Evolutionary conservation across 1,140 invertebrate genomes (phyloP).

Genomic region (Heliconius eleuchia): DNA sequence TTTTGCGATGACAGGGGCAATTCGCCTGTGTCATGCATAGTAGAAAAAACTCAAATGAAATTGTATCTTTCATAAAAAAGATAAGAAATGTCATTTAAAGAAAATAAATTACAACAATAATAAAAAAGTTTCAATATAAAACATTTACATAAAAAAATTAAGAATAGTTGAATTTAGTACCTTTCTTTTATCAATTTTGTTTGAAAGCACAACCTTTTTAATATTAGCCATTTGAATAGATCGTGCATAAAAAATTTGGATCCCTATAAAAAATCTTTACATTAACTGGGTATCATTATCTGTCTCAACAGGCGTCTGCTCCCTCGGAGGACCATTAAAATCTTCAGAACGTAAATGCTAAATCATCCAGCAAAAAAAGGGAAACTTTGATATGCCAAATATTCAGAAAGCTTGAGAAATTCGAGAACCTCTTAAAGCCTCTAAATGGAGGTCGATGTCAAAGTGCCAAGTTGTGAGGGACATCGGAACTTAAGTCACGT

Average conservation of each 20-base stretch:
- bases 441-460: constrained; percentile 21
- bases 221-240: constrained; percentile 10
- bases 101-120: neutral
- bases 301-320: constrained; percentile 16
- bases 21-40: too few species aligned
- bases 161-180: neutral
- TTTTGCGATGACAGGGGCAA: too few species aligned
- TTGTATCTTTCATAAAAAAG: neutral
- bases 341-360: constrained; percentile 18
- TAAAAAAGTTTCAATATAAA: neutral
- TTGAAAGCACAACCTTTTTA: neutral
- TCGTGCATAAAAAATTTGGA: neutral
- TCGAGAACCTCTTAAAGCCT: constrained; percentile 11
- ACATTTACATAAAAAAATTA: neutral
- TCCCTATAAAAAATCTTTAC: constrained; percentile 10
- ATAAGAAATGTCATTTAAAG: neutral
- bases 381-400: constrained; percentile 9
- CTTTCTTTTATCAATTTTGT: neutral
- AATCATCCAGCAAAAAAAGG: constrained; percentile 24
- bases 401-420: constrained; percentile 10
- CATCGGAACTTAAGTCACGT: constrained; percentile 28
- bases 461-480: constrained; percentile 24
- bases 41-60: too few species aligned
- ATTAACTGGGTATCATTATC: constrained; percentile 28
- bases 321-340: constrained; percentile 20